Base-by-base conservation (phyloP, 2,113 vertebrate genomes). In the Toxotes chatareus region DNA sequence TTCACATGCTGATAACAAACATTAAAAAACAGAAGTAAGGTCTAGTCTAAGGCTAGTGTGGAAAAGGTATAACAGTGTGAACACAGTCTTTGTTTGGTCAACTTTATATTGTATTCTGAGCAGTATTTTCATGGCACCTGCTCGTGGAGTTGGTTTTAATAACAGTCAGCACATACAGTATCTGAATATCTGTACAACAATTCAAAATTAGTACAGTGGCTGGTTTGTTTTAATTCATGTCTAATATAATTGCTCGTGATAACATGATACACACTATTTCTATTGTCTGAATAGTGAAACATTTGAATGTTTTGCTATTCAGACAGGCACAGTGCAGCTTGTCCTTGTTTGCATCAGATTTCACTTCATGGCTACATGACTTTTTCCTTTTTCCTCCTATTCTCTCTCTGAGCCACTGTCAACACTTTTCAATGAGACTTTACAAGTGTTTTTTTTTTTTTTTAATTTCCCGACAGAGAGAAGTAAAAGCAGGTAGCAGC, bases 351-450 rank as follows among this genome's bases (percentile, higher is more conserved):
- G 77, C 75, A 76, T 89, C 47, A 70, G 66, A 86, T 76, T 78
- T 79, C 7, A 32, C 46, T 55, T 63, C 65, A 82, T 13, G 21
- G 49, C 12, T 31, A 5, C 13, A 14, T 2, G 0, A 40, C 68
- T 62, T 72, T 82, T 89, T 81, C 79, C 83, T 69, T 83, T 57
- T 91, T 79, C 84, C 82, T 85, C 10, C 51, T 72, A 47, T 17
- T 73, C 13, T 21, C 36, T 38, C 51, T 31, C 16, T 21, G 27
- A 12, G 4, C 1, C 3, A 19, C 49, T 53, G 23, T 49, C n/a
- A 31, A 10, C 21, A 27, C n/a, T 44, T 40, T 57, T 64, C 17
- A 34, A 36, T 59, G 32, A 42, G 46, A 34, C 32, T 34, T 40
- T 12, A 9, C 5, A 44, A 7, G 3, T 32, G 32, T 13, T 21